These are phyloP conservation scores for Popillia japonica DNA, from an alignment of 1,140 invertebrate genomes.

Conservation along the genomic window DNA sequence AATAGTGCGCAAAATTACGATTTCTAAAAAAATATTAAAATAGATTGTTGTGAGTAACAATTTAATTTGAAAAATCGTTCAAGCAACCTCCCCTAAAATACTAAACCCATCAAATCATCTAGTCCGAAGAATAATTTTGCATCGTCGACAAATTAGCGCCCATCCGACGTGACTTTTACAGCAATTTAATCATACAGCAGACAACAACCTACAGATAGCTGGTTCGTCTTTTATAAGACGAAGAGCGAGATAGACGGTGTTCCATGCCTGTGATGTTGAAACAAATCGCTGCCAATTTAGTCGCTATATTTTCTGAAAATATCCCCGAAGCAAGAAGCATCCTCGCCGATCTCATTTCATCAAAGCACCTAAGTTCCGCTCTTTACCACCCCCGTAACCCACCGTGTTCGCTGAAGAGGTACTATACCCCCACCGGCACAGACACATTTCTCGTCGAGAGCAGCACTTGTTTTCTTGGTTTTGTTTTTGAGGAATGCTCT, in stretches of 20 bases:
- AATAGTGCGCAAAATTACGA: too few species aligned
- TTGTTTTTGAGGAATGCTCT: slow-evolving; percentile 49
- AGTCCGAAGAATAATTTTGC: not conserved
- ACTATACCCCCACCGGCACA: slow-evolving; percentile 41
- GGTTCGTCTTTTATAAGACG: not conserved
- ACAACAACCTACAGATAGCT: slow-evolving; percentile 3
- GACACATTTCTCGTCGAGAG: not conserved
- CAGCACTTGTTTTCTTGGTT: slow-evolving; percentile 47
- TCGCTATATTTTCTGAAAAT: slow-evolving; percentile 47
- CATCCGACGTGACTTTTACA: not conserved
- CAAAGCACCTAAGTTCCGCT: slow-evolving; percentile 37
- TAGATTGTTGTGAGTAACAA: not conserved
- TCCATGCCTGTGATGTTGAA: slow-evolving; percentile 29
- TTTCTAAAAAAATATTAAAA: not conserved
- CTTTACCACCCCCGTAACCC: not conserved
- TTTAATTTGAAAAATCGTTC: not conserved
- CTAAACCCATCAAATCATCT: not conserved
- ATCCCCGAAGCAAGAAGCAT: slow-evolving; percentile 44
- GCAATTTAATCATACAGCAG: slow-evolving; percentile 26
- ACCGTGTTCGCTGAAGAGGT: slow-evolving; percentile 36
- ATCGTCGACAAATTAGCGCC: not conserved
- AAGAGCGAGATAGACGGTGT: slow-evolving; percentile 26
- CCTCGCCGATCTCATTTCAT: slow-evolving; percentile 46
- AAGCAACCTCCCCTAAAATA: not conserved
- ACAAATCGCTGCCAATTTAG: slow-evolving; percentile 50